Evolutionary conservation across 2,113 vertebrate species (phyloP), one percentile per base, ranked within the genome.

Genomic region (Colinus virginianus): DNA sequence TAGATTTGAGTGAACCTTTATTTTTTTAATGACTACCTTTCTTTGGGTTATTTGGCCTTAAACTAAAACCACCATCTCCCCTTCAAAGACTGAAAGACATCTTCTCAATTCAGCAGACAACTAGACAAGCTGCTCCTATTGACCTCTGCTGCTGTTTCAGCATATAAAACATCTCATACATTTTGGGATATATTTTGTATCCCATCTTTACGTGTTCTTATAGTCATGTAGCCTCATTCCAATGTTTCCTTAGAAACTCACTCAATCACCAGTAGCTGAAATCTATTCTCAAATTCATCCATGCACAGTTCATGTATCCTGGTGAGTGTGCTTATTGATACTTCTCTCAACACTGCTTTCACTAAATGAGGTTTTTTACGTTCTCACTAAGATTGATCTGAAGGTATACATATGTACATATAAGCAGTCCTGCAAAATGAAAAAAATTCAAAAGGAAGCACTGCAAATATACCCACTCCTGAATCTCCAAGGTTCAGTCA

Each of bases 61-160:
- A 91, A 69, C 56, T 83, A 75, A 59, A 94, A 63, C 58, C 56
- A 40, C 91, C 71, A 83, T 67, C 63, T 91, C 70, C 80, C 79
- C 82, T 93, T 95, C 96, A 95, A 93, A 96, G 84, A 58, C 82
- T 93, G 95, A 95, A 94, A 95, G 25, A 32, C 87, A 63, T 26
- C 67, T 93, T 94, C 92, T 94, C 82, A 76, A 96, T 93, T 78
- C 90, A 86, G 88, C 79, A 21, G 96, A 86, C 76, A 81, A 95
- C 69, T 67, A 96, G 86, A 92, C 94, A 96, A 95, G 74, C 82
- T 93, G 64, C 87, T 95, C 86, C 69, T 93, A 63, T 90, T 95
- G 90, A 95, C 93, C 94, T 96, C 78, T 94, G 93, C 74, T 94
- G 87, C 87, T 91, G 92, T 92, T 93, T 86, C 85, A 96, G 93